Percentiles rank a stretch among this genome's conserved stretches.
Evolutionary conservation across 1,140 invertebrate species (phyloP).

Genomic region (Drosophila albomicans): DNA sequence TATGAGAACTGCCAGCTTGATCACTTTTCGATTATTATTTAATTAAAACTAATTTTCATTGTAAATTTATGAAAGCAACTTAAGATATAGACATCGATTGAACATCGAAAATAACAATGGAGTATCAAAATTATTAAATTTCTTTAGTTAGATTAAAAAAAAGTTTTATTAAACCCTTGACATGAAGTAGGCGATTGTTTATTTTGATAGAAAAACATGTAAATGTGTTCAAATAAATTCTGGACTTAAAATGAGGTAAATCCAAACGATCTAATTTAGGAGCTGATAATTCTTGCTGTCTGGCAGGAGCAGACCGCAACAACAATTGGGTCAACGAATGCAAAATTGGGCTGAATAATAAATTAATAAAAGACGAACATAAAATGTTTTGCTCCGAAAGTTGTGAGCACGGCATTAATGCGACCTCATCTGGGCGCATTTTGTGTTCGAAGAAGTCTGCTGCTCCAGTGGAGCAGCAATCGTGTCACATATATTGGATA

Average conservation of each 20-base stretch:
- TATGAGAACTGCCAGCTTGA: too few relatives aligned
- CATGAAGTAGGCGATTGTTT: background rate
- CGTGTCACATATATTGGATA: background rate
- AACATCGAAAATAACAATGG: too few relatives aligned
- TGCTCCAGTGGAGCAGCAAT: background rate
- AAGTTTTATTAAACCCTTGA: background rate
- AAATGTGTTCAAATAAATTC: background rate
- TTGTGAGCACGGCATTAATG: constrained; percentile 54
- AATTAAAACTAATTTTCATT: too few relatives aligned
- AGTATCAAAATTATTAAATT: too few relatives aligned
- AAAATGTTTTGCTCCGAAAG: constrained; percentile 63
- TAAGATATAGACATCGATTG: too few relatives aligned
- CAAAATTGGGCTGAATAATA: background rate
- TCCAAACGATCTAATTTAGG: constrained; percentile 6
- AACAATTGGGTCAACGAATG: constrained; percentile 11
- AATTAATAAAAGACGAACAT: background rate
- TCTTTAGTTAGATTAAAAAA: too few relatives aligned
- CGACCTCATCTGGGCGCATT: constrained; percentile 26
- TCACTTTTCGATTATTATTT: too few relatives aligned
- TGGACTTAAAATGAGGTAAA: constrained; percentile 53
- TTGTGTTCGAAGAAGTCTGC: background rate
- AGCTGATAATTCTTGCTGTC: constrained; percentile 9
- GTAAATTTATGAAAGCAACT: too few relatives aligned
- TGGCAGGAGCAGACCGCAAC: constrained; percentile 9
- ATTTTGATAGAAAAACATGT: background rate